Percentiles rank a stretch among this genome's conserved stretches.
Conservation (phyloP, 2,113 vertebrate species). For the Zapornia atra region DNA sequence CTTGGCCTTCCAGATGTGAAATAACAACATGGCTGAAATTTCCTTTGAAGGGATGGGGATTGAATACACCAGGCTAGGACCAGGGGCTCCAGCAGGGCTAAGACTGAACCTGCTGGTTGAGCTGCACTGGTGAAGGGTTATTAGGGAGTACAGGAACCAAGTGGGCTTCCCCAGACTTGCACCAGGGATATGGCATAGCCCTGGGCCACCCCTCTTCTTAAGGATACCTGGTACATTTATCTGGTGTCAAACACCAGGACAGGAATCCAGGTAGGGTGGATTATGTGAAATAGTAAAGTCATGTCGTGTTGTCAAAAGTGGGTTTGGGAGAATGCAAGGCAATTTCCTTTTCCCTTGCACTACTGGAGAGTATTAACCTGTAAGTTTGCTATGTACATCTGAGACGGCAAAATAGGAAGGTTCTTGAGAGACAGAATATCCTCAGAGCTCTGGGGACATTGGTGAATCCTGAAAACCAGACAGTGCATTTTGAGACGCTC, state of each 20-base stretch:
- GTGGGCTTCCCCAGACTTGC: neutral
- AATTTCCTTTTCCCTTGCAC: neutral
- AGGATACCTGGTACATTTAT: neutral
- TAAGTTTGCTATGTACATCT: neutral
- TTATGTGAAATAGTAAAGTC: neutral
- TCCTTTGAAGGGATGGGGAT: accelerated
- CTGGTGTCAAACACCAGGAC: neutral
- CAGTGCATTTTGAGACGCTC: neutral
- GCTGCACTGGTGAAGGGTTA: neutral
- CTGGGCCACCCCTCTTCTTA: neutral
- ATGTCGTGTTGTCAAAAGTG: neutral
- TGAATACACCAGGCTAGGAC: neutral
- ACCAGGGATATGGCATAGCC: neutral
- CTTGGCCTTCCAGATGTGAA: neutral
- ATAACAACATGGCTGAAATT: neutral
- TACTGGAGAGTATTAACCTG: neutral
- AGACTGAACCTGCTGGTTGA: neutral
- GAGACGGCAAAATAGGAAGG: neutral
- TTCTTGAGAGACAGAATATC: neutral
- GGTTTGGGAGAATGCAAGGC: neutral
- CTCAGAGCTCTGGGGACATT: neutral
- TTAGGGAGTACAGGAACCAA: neutral
- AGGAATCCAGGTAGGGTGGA: neutral
- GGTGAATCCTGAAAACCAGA: neutral
- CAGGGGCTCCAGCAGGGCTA: neutral